These are phyloP conservation scores for Papilio gigon DNA, from an alignment of 2,888 invertebrate species.

Conservation along the genomic window DNA sequence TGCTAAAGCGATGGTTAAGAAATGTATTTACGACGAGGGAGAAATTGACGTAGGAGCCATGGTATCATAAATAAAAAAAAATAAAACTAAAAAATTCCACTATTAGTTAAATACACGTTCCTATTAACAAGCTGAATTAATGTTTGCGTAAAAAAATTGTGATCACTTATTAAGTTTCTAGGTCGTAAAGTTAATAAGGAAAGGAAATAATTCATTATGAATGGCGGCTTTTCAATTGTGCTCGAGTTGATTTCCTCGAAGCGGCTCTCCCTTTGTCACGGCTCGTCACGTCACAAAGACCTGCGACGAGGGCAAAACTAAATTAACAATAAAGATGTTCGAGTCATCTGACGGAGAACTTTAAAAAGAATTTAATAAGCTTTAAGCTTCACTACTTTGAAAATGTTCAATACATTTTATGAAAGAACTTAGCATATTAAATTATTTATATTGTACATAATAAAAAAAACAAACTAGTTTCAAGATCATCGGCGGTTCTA, in stretches of 20 bases:
- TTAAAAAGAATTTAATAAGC: slow-evolving; percentile 21
- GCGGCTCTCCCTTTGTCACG: slow-evolving; percentile 20
- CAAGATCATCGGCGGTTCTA: too few relatives aligned
- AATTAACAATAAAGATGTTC: slow-evolving; percentile 31
- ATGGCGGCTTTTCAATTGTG: slow-evolving; percentile 24
- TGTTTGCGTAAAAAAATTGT: not conserved
- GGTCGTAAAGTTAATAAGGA: slow-evolving; percentile 21
- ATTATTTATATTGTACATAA: too few relatives aligned
- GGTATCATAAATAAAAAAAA: too few relatives aligned
- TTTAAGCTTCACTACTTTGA: not conserved
- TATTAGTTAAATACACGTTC: too few relatives aligned
- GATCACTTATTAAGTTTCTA: slow-evolving; percentile 7
- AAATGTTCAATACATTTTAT: not conserved
- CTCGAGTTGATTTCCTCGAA: slow-evolving; percentile 21
- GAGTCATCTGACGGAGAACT: slow-evolving; percentile 23
- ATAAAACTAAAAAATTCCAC: too few relatives aligned
- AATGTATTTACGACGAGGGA: not conserved
- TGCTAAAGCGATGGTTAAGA: slow-evolving; percentile 6
- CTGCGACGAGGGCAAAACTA: slow-evolving; percentile 19
- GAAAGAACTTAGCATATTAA: too few relatives aligned
- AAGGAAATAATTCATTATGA: slow-evolving; percentile 30
- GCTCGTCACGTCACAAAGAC: slow-evolving; percentile 32
- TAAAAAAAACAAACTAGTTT: too few relatives aligned
- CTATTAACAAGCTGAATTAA: too few relatives aligned
- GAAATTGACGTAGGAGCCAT: not conserved